phyloP scores from a whole-genome alignment of 2,113 vertebrate genomes.

The Polypterus bichir region DNA sequence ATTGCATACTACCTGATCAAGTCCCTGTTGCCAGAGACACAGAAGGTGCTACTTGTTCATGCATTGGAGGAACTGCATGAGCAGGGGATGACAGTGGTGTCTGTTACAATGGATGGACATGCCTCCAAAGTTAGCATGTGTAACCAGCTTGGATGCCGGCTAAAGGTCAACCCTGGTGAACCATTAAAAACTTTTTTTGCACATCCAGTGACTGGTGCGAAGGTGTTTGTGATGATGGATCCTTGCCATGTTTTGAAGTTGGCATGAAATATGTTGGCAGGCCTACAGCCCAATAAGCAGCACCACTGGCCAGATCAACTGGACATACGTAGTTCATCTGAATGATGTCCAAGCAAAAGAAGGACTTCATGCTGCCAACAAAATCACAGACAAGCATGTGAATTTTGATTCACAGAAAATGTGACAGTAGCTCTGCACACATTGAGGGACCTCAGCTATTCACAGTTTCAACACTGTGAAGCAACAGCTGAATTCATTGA shows the following conservation, averaged over 20 bases:
- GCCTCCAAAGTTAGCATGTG: slow-evolving; percentile 19
- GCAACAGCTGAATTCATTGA: slow-evolving; percentile 20
- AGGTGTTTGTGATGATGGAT: slow-evolving; percentile 24
- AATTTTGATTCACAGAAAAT: slow-evolving; percentile 18
- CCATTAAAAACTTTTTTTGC: slow-evolving; percentile 11
- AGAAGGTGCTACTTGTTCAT: slow-evolving; percentile 18
- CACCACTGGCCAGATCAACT: slow-evolving; percentile 19
- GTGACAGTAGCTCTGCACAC: slow-evolving; percentile 21
- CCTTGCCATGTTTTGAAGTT: slow-evolving; percentile 18
- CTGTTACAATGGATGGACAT: slow-evolving; percentile 21
- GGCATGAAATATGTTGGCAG: slow-evolving; percentile 18
- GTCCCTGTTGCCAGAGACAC: slow-evolving; percentile 15
- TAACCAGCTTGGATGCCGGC: slow-evolving; percentile 15
- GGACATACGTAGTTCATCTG: slow-evolving; percentile 18
- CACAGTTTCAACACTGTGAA: slow-evolving; percentile 10
- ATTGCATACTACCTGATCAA: slow-evolving; percentile 21
- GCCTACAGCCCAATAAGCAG: slow-evolving; percentile 19
- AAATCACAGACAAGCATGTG: too few species aligned
- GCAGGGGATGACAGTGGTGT: slow-evolving; percentile 11
- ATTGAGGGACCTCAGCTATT: slow-evolving; percentile 15
- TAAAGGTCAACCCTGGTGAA: slow-evolving; percentile 13
- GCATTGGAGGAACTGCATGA: slow-evolving; percentile 19
- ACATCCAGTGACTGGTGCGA: slow-evolving; percentile 17
- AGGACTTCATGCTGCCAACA: slow-evolving; percentile 16
- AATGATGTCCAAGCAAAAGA: slow-evolving; percentile 17